Base-by-base conservation (phyloP, 2,113 vertebrate genomes). In the Phasianus colchicus region DNA sequence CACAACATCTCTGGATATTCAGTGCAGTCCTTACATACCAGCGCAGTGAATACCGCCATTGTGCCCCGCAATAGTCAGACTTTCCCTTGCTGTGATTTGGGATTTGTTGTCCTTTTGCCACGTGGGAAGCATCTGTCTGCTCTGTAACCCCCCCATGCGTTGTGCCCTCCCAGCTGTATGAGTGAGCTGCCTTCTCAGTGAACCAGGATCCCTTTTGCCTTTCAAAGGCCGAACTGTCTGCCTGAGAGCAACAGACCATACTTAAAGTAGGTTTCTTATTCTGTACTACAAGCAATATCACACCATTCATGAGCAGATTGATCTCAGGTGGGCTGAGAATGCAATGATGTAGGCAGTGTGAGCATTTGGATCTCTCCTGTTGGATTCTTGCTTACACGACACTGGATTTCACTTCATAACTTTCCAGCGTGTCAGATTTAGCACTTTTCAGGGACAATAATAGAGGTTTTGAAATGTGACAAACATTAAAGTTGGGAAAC, bases 391-490 rank as follows among this genome's bases (percentile, higher is more conserved):
- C 4, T 52, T 78, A 14, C 30, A 42, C 14, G 13, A 42, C 47
- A 42, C 12, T 52, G 36, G 21, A n/a, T 52, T 65, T 54, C 47
- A 52, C 30, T 24, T 65, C 16, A 22, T 24, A 32, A 18, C 34
- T n/a, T 42, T 47, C 75, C 29, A 78, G 27, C 11, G 5, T 40
- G 89, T 72, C 82, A 0, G 1, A 57, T 83, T 67, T 52, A 57
- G 38, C 88, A 58, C 65, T 93, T 96, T 71, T 74, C 85, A 69
- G 76, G 65, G 89, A 83, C 69, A 88, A 67, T 47, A 81, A 66
- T 29, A 3, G 63, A 7, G 69, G 74, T 89, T 69, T 86, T 25
- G 75, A 74, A 87, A 74, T 61, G 69, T 86, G 93, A 88, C 92
- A 90, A 52, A 83, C 79, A n/a, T 71, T 78, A 50, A 82, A 89